phyloP scores from a whole-genome alignment of 2,113 vertebrate species.

The Cathartes aura region DNA sequence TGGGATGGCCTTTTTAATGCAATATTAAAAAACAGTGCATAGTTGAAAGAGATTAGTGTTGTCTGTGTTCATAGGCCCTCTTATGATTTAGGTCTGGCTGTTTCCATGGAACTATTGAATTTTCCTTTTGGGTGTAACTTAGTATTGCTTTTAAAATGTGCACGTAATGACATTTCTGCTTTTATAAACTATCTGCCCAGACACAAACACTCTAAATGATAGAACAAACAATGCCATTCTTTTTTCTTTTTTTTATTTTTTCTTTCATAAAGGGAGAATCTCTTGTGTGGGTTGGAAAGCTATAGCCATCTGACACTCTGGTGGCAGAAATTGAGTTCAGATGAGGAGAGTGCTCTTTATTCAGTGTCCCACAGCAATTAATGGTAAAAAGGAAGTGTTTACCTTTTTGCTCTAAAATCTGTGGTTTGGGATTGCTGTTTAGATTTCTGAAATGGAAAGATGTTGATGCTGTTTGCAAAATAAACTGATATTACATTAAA shows the following conservation, averaged over 20 bases:
- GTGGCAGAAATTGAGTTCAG: slow-evolving; percentile 27
- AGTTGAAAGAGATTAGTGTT: neutral
- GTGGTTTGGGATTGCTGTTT: neutral
- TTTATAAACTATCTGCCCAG: neutral
- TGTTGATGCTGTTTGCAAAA: neutral
- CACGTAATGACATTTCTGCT: neutral
- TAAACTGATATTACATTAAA: neutral
- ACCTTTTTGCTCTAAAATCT: neutral
- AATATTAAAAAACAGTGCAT: neutral
- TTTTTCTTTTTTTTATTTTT: neutral
- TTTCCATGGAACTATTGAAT: neutral
- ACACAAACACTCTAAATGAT: neutral
- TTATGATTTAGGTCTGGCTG: neutral
- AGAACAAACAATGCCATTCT: neutral
- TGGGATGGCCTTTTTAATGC: neutral
- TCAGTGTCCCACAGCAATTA: neutral
- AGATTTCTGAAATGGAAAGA: neutral
- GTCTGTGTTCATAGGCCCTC: neutral
- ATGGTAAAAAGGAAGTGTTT: neutral
- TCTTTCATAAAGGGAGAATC: neutral
- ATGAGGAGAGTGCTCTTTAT: neutral
- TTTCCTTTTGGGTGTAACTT: neutral
- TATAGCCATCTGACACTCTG: neutral
- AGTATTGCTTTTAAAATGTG: slow-evolving; percentile 4
- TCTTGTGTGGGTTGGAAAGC: neutral